These are phyloP conservation scores for Myiagra hebetior DNA, from an alignment of 2,113 vertebrate species.

Conservation along the genomic window DNA sequence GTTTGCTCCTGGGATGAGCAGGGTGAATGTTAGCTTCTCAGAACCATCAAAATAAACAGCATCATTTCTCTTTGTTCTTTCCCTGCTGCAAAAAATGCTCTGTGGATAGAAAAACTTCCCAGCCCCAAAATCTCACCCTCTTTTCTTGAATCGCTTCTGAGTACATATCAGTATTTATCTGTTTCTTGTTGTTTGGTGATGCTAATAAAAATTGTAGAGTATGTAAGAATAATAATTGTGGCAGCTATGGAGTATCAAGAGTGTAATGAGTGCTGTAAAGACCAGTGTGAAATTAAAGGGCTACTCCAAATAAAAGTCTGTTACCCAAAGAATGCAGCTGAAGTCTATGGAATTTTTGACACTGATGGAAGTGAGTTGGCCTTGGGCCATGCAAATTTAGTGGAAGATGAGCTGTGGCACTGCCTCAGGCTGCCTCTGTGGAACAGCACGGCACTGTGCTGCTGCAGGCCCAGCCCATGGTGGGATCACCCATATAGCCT, in stretches of 20 bases:
- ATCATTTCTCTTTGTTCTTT: neutral
- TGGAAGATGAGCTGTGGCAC: neutral
- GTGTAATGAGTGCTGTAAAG: neutral
- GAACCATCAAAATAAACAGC: conserved; percentile 10
- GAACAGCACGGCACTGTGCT: accelerated
- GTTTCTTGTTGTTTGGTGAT: neutral
- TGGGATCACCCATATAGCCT: neutral
- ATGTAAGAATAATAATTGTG: neutral
- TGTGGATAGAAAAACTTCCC: neutral
- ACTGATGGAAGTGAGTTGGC: neutral
- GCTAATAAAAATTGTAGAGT: neutral
- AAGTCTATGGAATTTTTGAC: neutral
- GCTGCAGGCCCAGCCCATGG: neutral
- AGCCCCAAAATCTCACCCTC: neutral
- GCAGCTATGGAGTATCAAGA: neutral
- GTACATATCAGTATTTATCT: neutral
- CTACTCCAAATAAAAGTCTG: neutral
- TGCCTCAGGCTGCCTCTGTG: neutral
- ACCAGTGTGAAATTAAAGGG: neutral
- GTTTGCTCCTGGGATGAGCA: conserved; percentile 36
- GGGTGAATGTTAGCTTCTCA: conserved; percentile 44
- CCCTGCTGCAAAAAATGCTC: neutral
- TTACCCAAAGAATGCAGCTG: neutral
- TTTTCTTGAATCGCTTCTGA: neutral
- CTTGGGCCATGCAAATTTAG: neutral